Conservation (phyloP, 2,888 invertebrate genomes). For the Vannuccia rotundouncinata region DNA sequence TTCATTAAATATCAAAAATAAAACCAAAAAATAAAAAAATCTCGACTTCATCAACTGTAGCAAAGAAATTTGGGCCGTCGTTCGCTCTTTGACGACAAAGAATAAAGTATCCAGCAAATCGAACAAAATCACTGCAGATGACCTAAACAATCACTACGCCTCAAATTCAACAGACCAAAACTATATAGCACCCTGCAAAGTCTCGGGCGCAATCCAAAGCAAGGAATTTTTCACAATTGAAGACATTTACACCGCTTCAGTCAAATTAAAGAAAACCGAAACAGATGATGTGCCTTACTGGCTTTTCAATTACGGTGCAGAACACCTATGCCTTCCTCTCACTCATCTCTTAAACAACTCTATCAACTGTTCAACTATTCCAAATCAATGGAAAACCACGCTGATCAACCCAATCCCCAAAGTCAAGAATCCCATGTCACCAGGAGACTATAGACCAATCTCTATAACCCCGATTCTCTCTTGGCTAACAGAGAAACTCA, state of each 20-base stretch:
- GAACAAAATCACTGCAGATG: no score
- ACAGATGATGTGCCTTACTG: not conserved
- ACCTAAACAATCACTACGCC: no score
- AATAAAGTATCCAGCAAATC: no score
- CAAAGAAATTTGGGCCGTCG: constrained; percentile 3
- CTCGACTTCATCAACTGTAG: not conserved
- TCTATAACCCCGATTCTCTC: constrained; percentile 27
- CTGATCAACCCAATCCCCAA: constrained; percentile 13
- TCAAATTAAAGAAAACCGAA: not conserved
- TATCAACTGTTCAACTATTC: constrained; percentile 8
- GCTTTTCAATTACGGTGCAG: constrained; percentile 17
- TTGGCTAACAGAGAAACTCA: constrained; percentile 22
- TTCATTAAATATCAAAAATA: constrained; percentile 2
- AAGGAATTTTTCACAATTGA: not conserved
- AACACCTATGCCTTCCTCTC: constrained; percentile 13
- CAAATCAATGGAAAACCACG: constrained; percentile 22
- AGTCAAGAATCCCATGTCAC: not conserved
- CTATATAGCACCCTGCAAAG: not conserved
- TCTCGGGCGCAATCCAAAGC: not conserved
- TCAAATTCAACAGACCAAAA: not conserved
- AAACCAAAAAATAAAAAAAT: not conserved
- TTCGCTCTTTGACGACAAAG: no score
- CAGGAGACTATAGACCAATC: constrained; percentile 24
- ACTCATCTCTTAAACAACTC: constrained; percentile 21
- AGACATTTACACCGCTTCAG: not conserved